A percentile compares a stretch with the other conserved stretches of the same genome.
Conservation (phyloP, 1,140 invertebrate genomes). For the Euura lappo region DNA sequence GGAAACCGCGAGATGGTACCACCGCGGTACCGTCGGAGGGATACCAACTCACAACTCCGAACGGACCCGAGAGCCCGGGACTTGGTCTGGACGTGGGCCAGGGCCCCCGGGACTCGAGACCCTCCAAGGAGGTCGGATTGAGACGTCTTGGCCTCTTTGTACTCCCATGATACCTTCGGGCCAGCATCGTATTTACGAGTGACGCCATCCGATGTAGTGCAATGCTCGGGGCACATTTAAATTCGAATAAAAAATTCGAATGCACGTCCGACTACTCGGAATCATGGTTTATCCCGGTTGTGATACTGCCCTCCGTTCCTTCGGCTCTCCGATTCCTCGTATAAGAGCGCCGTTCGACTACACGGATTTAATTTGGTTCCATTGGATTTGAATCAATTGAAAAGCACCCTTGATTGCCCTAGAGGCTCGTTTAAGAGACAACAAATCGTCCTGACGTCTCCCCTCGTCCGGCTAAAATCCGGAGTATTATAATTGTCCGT, state of each 20-base stretch:
- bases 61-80: slow-evolving; percentile 16
- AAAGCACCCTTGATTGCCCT: too few relatives aligned
- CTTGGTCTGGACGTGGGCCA: slow-evolving; percentile 13
- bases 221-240: slow-evolving; percentile 40
- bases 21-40: slow-evolving; percentile 4
- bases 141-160: slow-evolving; percentile 61
- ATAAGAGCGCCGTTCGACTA: background rate
- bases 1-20: background rate
- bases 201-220: slow-evolving; percentile 49
- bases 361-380: background rate
- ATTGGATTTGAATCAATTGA: background rate
- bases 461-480: too few relatives aligned
- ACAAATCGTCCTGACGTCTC: too few relatives aligned
- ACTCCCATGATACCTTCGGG: slow-evolving; percentile 22
- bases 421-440: too few relatives aligned
- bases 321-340: background rate
- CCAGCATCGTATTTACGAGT: slow-evolving; percentile 59
- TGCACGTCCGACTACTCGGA: slow-evolving; percentile 22
- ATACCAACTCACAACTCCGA: background rate
- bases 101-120: slow-evolving; percentile 32
- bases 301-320: background rate
- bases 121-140: slow-evolving; percentile 59
- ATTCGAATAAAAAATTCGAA: slow-evolving; percentile 47
- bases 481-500: too few relatives aligned
- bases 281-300: background rate